A percentile compares a stretch with the other conserved stretches of the same genome.
These are phyloP conservation scores for Drosophila tani DNA, from an alignment of 1,140 invertebrate genomes.

Conservation along the genomic window DNA sequence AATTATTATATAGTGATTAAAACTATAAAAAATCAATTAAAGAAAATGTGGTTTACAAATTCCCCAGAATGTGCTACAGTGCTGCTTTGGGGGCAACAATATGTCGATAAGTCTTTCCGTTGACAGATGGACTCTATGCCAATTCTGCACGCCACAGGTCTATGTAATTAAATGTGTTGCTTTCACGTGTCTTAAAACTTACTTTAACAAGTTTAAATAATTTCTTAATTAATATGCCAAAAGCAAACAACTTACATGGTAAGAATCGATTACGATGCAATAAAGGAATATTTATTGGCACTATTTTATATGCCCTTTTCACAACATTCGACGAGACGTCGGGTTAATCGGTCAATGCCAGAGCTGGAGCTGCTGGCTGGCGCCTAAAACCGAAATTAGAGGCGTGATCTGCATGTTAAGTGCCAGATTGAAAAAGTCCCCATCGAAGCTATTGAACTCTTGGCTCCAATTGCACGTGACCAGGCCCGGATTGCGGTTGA, in stretches of 20 bases:
- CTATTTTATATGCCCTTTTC: conserved; percentile 15
- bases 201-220: too few species aligned
- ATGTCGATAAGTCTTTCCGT: too few species aligned
- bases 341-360: conserved; percentile 70
- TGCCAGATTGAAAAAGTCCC: conserved; percentile 22
- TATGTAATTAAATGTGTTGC: too few species aligned
- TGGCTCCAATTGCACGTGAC: conserved; percentile 39
- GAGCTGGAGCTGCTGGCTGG: neutral
- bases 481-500: conserved; percentile 28
- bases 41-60: too few species aligned
- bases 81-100: too few species aligned
- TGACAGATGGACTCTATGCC: too few species aligned
- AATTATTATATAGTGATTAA: too few species aligned
- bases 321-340: conserved; percentile 17
- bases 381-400: conserved; percentile 14
- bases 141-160: too few species aligned
- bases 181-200: neutral
- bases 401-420: conserved; percentile 53
- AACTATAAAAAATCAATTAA: too few species aligned
- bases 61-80: too few species aligned
- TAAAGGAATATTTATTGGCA: conserved; percentile 12
- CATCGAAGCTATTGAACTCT: conserved; percentile 62
- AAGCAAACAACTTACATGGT: neutral
- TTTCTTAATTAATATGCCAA: neutral
- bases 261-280: conserved; percentile 1